Conservation (phyloP, 2,888 invertebrate genomes). For the Lithodes maja region DNA sequence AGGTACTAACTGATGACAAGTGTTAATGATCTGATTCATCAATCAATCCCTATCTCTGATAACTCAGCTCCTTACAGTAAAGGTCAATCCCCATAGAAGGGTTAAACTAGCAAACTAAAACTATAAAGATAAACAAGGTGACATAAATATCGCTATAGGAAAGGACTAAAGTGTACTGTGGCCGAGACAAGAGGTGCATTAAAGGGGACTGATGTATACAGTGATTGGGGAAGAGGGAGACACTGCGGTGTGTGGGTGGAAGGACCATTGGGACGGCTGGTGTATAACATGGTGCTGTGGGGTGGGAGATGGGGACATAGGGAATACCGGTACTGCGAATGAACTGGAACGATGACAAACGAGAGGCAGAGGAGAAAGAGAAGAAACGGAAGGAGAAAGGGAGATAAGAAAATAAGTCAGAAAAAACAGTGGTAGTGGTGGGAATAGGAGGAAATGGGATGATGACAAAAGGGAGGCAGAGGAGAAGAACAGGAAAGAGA, state of each 20-base stretch:
- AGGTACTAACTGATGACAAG: no score
- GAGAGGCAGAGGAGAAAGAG: neutral
- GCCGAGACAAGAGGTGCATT: neutral
- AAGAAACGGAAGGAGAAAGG: neutral
- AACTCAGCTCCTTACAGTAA: no score
- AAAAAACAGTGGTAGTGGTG: conserved; percentile 19
- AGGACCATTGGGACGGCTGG: no score
- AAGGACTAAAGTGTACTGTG: neutral
- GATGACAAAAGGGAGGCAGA: neutral
- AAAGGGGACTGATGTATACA: neutral
- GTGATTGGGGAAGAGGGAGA: neutral
- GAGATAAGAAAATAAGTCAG: neutral
- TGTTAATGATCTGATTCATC: no score
- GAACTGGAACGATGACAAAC: no score
- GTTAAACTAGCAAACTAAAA: no score
- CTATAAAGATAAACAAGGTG: neutral
- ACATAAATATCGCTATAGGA: neutral
- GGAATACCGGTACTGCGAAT: neutral
- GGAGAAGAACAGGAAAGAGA: neutral
- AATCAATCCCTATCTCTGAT: no score
- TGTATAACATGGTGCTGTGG: neutral
- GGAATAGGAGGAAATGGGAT: conserved; percentile 1
- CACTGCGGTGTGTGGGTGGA: no score
- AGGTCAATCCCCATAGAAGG: no score
- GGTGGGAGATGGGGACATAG: neutral